phyloP scores from a whole-genome alignment of 2,888 invertebrate genomes.

The Ommatoiulus sabulosus region DNA sequence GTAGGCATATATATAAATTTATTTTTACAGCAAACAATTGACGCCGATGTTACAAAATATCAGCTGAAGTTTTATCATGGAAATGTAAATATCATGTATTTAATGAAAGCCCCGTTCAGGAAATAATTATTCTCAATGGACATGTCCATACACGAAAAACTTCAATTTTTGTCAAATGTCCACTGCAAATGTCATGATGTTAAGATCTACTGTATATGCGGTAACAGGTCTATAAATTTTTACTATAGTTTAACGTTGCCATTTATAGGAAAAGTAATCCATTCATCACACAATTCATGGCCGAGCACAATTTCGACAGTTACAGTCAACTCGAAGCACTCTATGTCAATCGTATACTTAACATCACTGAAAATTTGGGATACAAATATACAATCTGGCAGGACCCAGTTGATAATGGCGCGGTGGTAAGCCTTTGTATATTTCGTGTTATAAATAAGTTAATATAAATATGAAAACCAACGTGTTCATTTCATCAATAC shows the following conservation, averaged over 20 bases:
- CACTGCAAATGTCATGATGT: too few relatives aligned
- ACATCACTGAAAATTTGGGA: conserved; percentile 69
- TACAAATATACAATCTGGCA: conserved; percentile 64
- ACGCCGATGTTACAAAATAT: too few relatives aligned
- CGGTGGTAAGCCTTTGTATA: conserved; percentile 59
- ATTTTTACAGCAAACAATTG: too few relatives aligned
- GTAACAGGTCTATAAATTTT: too few relatives aligned
- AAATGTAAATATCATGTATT: too few relatives aligned
- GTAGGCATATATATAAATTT: background rate
- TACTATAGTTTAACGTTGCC: background rate
- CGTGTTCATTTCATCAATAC: background rate
- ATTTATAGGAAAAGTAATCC: conserved; percentile 73
- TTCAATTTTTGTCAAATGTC: too few relatives aligned
- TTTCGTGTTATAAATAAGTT: background rate
- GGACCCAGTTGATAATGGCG: conserved; percentile 64
- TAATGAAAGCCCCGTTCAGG: conserved; percentile 73
- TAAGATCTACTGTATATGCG: too few relatives aligned
- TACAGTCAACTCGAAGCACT: conserved; percentile 76
- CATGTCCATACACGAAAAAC: too few relatives aligned
- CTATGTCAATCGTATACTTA: conserved; percentile 75
- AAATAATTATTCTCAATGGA: conserved; percentile 68
- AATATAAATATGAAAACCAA: background rate
- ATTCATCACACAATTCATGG: conserved; percentile 75
- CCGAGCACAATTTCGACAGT: conserved; percentile 71
- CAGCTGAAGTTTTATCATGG: too few relatives aligned